These are phyloP conservation scores for Erebia epiphron DNA, from an alignment of 2,888 invertebrate species.

Conservation along the genomic window DNA sequence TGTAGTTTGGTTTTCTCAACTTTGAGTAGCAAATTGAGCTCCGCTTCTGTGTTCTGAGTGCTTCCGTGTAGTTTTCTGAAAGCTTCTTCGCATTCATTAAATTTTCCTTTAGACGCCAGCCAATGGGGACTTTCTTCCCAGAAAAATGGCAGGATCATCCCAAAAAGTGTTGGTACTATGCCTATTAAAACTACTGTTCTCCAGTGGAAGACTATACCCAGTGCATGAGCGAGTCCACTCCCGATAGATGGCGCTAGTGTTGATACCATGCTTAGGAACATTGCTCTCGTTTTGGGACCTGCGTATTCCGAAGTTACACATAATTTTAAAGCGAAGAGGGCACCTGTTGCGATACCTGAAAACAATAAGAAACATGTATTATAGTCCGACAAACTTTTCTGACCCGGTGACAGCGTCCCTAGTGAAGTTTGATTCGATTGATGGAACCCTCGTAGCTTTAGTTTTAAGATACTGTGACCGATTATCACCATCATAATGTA, in stretches of 20 bases:
- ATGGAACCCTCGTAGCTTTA: too few relatives aligned
- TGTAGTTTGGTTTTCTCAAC: constrained; percentile 38
- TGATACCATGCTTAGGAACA: constrained; percentile 37
- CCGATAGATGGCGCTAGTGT: constrained; percentile 39
- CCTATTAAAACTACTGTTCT: constrained; percentile 40
- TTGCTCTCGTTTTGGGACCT: constrained; percentile 32
- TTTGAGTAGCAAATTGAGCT: constrained; percentile 41
- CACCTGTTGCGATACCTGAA: constrained; percentile 1
- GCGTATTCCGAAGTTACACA: constrained; percentile 32
- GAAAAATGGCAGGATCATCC: constrained; percentile 33
- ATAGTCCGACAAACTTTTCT: too few relatives aligned
- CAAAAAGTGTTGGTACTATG: constrained; percentile 34
- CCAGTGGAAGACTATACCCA: constrained; percentile 41
- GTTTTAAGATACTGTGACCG: too few relatives aligned
- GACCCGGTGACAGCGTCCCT: too few relatives aligned
- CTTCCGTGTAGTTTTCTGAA: constrained; percentile 35
- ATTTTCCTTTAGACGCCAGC: constrained; percentile 43
- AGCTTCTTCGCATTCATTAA: constrained; percentile 35
- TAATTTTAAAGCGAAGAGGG: constrained; percentile 1
- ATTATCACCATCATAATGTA: too few relatives aligned
- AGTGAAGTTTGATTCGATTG: too few relatives aligned
- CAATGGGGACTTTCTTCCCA: constrained; percentile 45
- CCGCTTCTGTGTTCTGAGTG: constrained; percentile 26
- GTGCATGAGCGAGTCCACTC: constrained; percentile 36
- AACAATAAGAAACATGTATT: background rate